Base-by-base conservation (phyloP, 2,113 vertebrate species). In the Apaloderma vittatum region DNA sequence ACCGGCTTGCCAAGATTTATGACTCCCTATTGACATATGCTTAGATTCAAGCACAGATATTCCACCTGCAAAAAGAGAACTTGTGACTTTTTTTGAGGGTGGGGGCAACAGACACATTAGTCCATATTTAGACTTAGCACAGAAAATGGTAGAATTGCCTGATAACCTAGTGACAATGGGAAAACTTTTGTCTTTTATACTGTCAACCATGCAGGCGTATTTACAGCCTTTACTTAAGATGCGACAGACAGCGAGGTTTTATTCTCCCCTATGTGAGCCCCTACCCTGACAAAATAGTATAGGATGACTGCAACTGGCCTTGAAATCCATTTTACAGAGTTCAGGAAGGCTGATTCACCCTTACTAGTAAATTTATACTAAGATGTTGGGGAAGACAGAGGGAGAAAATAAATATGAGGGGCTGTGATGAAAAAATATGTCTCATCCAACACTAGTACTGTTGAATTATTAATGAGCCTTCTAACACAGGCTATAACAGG, bases 191-290 rank as follows among this genome's bases (percentile, higher is more conserved):
- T 74, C n/a, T 89, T 80, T 75, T 36, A 19, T 43, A 11, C 58
- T 68, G 3, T 23, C 1, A 8, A 1, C 15, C 36, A 29, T 9
- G 17, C 8, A 18, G 59, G 32, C 0, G 0, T 13, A 20, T 46
- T 68, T 52, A 13, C 18, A 55, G 51, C 19, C 23, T 76, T 66
- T 51, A 11, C 17, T 78, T 34, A 63, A 76, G n/a, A 12, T 57
- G 22, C 15, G 34, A 27, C 32, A 75, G 48, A 17, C 26, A 32
- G 7, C 13, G 6, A 3, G 20, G 11, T 34, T 93, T 88, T 83
- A 13, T 32, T 90, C n/a, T 77, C 27, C 32, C 8, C 6, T n/a
- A 0, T 8, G 2, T 16, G 57, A 90, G 10, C 4, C 9, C 24
- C 15, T 12, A 15, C 15, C 11, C 21, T 34, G 27, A 45, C n/a